Evolutionary conservation across 2,888 invertebrate genomes (phyloP).

Genomic region (Apodemia hepburni): DNA sequence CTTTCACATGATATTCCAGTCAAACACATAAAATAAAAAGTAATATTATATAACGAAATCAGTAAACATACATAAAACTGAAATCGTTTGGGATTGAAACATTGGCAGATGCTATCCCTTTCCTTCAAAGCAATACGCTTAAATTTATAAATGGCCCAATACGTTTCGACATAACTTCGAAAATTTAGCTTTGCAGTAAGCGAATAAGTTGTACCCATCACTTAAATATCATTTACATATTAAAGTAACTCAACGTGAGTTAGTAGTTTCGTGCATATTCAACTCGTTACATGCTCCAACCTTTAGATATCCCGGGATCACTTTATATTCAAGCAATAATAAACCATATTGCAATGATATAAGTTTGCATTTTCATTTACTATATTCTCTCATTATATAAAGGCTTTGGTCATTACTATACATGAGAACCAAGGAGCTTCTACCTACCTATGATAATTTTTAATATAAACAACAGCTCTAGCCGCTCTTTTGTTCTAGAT

Average conservation of each 20-base stretch:
- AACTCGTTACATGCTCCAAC: background rate
- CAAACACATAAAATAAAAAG: too few relatives aligned
- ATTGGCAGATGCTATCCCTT: background rate
- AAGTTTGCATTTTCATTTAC: background rate
- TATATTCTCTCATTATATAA: background rate
- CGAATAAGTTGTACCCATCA: slow-evolving; percentile 1
- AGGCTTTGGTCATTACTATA: background rate
- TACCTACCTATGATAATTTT: too few relatives aligned
- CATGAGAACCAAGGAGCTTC: too few relatives aligned
- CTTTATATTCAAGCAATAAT: background rate
- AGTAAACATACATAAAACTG: background rate
- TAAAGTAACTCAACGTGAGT: slow-evolving; percentile 5
- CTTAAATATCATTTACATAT: slow-evolving; percentile 12
- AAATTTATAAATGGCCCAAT: background rate
- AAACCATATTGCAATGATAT: background rate
- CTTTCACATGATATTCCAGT: too few relatives aligned
- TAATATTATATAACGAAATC: too few relatives aligned
- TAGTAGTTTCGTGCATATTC: slow-evolving; percentile 11
- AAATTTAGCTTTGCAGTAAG: background rate
- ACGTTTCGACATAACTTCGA: background rate
- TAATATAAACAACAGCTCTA: too few relatives aligned
- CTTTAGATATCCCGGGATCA: background rate
- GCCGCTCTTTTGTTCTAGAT: too few relatives aligned
- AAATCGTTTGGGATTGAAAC: too few relatives aligned
- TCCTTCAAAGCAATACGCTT: background rate